Conservation (phyloP, 2,113 vertebrate species). For the Vidua macroura region DNA sequence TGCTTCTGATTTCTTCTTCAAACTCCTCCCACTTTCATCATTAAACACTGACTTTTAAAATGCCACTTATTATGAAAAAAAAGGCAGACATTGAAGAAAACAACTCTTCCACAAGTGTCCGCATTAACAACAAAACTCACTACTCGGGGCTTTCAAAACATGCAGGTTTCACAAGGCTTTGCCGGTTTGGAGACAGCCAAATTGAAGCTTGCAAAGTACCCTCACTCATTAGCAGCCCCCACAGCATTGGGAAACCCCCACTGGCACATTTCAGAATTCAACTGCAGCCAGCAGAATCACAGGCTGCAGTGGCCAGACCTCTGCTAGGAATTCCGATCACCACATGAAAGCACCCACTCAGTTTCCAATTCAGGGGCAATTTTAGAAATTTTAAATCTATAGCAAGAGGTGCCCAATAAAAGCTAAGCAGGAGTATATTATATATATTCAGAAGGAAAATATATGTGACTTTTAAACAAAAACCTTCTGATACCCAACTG, state of each 20-base stretch:
- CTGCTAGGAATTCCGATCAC: not conserved
- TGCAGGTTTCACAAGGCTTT: not conserved
- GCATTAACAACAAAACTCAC: not conserved
- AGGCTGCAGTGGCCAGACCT: not conserved
- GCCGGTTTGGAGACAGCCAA: not conserved
- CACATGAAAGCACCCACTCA: not conserved
- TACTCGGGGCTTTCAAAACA: not conserved
- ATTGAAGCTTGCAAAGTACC: not conserved
- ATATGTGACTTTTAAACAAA: not conserved
- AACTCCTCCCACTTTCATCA: not conserved
- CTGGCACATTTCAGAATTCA: not conserved
- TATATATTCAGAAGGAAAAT: not conserved
- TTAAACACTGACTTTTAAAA: not conserved
- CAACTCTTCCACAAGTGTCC: not conserved
- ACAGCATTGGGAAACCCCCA: not conserved
- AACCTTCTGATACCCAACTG: not conserved
- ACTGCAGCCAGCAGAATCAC: not conserved
- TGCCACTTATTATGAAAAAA: not conserved
- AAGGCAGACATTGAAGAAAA: not conserved
- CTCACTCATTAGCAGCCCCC: not conserved
- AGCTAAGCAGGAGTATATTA: not conserved
- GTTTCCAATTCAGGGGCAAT: not conserved
- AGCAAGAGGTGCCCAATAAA: not conserved
- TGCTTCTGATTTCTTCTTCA: not conserved
- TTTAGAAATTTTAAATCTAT: not conserved